Evolutionary conservation across 2,888 invertebrate species (phyloP).

Genomic region (Dilophus febrilis): DNA sequence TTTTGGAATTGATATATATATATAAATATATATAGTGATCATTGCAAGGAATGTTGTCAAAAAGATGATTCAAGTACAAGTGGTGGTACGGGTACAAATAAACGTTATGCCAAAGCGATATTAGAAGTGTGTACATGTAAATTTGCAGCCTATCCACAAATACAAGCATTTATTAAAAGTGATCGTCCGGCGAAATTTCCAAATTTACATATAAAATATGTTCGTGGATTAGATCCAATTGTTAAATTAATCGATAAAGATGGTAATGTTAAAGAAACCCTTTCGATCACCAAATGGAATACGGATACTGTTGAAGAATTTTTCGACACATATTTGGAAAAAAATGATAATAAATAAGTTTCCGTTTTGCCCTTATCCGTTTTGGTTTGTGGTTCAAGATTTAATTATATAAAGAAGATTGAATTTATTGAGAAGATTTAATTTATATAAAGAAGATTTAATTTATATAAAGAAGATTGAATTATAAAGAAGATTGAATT

Average conservation of each 20-base stretch:
- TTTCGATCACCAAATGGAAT: constrained; percentile 97
- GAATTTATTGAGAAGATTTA: no score
- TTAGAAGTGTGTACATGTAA: constrained; percentile 97
- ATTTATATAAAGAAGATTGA: no score
- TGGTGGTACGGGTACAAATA: no score
- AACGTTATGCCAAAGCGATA: constrained; percentile 78
- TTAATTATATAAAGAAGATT: no score
- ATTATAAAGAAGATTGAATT: no score
- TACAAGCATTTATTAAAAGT: constrained; percentile 94
- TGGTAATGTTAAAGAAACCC: constrained; percentile 66
- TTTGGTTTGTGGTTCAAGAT: no score
- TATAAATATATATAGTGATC: constrained; percentile 35
- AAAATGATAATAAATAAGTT: no score
- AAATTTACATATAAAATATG: constrained; percentile 81
- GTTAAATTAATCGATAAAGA: constrained; percentile 78
- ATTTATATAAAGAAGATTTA: no score
- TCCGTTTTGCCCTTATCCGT: no score
- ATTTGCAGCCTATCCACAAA: constrained; percentile 94
- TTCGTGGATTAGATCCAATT: constrained; percentile 84
- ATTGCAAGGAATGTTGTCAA: constrained; percentile 67
- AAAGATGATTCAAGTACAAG: constrained; percentile 48
- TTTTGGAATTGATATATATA: no score
- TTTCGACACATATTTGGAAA: constrained; percentile 67
- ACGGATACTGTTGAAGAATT: constrained; percentile 96
- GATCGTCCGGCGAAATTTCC: constrained; percentile 78